Evolutionary conservation across 2,888 invertebrate species (phyloP).

Genomic region (Archaeoteleia sp.): DNA sequence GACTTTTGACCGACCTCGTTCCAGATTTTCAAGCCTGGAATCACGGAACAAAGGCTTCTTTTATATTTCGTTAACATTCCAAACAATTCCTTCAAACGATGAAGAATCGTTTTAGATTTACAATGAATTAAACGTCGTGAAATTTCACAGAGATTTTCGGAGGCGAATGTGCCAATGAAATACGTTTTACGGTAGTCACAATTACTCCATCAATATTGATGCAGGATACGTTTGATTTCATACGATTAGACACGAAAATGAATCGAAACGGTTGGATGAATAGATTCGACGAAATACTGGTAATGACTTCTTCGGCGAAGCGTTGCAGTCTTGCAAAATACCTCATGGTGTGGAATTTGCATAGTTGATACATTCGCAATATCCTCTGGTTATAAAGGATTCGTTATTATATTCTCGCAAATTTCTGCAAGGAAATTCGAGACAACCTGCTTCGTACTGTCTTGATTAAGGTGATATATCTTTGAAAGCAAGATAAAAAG

Average conservation of each 20-base stretch:
- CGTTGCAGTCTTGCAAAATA: conserved; percentile 11
- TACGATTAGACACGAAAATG: neutral
- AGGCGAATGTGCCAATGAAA: neutral
- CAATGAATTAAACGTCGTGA: conserved; percentile 6
- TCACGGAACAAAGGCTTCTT: conserved; percentile 25
- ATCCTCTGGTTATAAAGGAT: conserved; percentile 18
- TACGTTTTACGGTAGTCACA: too few species aligned
- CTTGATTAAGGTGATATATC: conserved; percentile 16
- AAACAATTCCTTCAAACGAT: conserved; percentile 19
- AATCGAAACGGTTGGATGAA: neutral
- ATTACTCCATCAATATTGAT: too few species aligned
- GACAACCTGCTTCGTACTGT: conserved; percentile 6
- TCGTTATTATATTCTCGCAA: neutral
- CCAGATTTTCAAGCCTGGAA: conserved; percentile 34
- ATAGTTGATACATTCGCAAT: conserved; percentile 13
- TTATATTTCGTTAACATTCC: conserved; percentile 18
- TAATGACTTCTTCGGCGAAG: conserved; percentile 8
- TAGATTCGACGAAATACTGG: neutral
- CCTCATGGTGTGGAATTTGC: conserved; percentile 23
- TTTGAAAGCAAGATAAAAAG: conserved; percentile 8
- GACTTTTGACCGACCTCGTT: conserved; percentile 33
- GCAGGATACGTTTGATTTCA: too few species aligned
- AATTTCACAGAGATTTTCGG: neutral
- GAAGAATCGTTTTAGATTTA: neutral
- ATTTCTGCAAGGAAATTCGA: neutral